These are phyloP conservation scores for Plagodis pulveraria DNA, from an alignment of 2,888 invertebrate species.

Conservation along the genomic window DNA sequence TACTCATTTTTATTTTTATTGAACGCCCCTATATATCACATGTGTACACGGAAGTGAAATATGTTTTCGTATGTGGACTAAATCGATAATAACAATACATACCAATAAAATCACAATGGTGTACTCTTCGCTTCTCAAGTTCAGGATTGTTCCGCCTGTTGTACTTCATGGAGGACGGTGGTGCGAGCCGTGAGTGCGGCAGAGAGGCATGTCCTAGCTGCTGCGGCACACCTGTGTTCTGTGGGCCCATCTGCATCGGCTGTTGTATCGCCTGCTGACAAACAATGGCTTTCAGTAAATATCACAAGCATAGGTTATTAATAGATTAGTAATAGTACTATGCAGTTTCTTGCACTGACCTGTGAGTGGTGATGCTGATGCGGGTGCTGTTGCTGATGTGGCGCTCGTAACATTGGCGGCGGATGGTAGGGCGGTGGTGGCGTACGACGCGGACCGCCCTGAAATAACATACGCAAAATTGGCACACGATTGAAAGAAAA, in stretches of 20 bases:
- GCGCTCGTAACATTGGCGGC: constrained; percentile 74
- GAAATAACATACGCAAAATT: constrained; percentile 43
- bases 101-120: constrained; percentile 98
- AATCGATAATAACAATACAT: constrained; percentile 41
- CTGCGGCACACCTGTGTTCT: constrained; percentile 44
- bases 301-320: too few species aligned
- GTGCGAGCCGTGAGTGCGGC: constrained; percentile 67
- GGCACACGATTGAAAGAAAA: constrained; percentile 28
- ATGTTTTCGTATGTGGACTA: too few species aligned
- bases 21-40: too few species aligned
- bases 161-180: constrained; percentile 87
- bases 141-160: constrained; percentile 98
- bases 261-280: constrained; percentile 42
- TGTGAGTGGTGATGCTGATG: constrained; percentile 65
- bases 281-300: background rate
- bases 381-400: constrained; percentile 57
- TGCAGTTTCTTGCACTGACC: constrained; percentile 38
- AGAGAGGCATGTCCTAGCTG: constrained; percentile 48
- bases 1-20: too few species aligned
- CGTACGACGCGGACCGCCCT: constrained; percentile 88
- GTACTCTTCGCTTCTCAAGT: constrained; percentile 96
- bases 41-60: too few species aligned
- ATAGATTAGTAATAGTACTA: background rate
- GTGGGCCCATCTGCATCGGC: constrained; percentile 54
- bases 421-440: constrained; percentile 92